Conservation (phyloP, 2,113 vertebrate species). For the Psittacula cyanocephala region DNA sequence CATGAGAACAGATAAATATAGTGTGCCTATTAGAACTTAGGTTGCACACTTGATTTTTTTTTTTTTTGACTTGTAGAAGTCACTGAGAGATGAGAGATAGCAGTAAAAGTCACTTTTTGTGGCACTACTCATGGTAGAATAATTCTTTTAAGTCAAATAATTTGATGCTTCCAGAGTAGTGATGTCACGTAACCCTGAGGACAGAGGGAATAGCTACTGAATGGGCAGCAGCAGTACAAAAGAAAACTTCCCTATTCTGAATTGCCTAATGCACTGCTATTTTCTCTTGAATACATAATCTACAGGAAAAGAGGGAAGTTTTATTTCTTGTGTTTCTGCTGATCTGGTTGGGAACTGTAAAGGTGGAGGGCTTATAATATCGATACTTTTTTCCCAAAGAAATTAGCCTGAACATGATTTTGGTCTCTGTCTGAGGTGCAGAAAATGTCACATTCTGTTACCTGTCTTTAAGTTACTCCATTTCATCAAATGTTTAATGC, state of each 20-base stretch:
- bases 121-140: background rate
- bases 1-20: background rate
- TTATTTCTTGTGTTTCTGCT: background rate
- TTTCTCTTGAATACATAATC: background rate
- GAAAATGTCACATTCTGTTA: background rate
- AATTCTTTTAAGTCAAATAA: background rate
- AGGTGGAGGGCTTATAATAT: background rate
- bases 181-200: background rate
- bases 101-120: background rate
- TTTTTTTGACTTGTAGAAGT: background rate
- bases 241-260: background rate
- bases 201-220: background rate
- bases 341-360: background rate
- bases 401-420: background rate
- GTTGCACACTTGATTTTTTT: background rate
- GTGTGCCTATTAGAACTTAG: accelerated
- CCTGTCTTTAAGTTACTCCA: background rate
- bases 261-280: background rate
- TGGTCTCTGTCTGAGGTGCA: background rate
- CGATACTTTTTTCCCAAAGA: accelerated
- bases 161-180: background rate
- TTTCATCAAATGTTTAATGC: background rate
- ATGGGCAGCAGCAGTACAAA: background rate
- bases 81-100: background rate
- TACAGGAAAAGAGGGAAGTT: background rate